phyloP scores from a whole-genome alignment of 2,797 vertebrate species.

The Delichon dasypus region DNA sequence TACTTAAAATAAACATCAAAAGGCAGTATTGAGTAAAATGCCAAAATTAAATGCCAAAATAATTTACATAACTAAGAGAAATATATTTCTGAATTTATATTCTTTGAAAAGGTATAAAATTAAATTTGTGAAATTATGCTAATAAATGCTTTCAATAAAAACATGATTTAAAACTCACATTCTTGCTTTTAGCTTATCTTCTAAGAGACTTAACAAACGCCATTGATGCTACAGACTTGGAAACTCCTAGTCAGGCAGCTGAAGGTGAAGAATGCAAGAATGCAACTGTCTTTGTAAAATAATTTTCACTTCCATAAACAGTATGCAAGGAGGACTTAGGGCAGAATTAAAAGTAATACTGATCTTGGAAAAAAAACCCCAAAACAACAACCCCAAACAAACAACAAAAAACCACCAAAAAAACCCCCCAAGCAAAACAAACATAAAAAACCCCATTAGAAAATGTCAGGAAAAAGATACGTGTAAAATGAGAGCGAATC shows the following conservation, averaged over 20 bases:
- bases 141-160: not conserved
- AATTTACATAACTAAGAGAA: not conserved
- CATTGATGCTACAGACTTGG: not conserved
- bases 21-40: not conserved
- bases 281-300: not conserved
- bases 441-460: not conserved
- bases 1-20: not conserved
- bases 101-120: not conserved
- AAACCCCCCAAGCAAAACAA: too few relatives aligned
- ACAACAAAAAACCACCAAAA: too few relatives aligned
- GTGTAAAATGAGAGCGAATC: conserved; percentile 99
- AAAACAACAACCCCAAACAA: too few relatives aligned
- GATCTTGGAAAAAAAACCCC: not conserved
- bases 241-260: not conserved
- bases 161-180: not conserved
- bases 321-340: not conserved
- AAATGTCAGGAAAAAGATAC: conserved; percentile 83
- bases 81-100: not conserved
- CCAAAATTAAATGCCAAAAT: not conserved
- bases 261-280: not conserved
- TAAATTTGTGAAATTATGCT: not conserved
- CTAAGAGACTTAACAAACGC: not conserved
- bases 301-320: not conserved
- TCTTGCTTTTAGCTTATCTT: not conserved
- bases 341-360: not conserved